Evolutionary conservation across 2,113 vertebrate genomes (phyloP).

Genomic region (Dryoscopus gambensis): DNA sequence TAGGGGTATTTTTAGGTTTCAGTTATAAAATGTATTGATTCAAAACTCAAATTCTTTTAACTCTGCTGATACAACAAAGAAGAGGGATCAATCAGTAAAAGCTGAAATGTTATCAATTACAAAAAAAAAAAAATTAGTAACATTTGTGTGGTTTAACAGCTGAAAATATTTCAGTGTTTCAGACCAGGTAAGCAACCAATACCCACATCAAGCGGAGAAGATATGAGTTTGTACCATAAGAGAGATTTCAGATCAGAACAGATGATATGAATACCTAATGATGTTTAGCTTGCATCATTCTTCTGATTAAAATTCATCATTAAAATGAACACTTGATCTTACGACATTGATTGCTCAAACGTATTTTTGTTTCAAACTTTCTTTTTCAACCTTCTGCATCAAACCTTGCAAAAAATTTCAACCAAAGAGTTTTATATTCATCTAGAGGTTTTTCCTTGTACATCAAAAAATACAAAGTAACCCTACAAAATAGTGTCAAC

Average conservation of each 20-base stretch:
- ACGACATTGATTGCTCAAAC: not conserved
- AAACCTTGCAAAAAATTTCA: not conserved
- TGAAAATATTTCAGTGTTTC: not conserved
- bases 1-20: not conserved
- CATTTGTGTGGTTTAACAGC: not conserved
- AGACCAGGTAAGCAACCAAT: not conserved
- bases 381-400: not conserved
- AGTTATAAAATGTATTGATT: not conserved
- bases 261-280: not conserved
- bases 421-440: not conserved
- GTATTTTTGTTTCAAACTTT: not conserved
- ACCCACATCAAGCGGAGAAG: not conserved
- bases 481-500: not conserved
- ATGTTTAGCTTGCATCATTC: not conserved
- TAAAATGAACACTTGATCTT: not conserved
- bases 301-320: not conserved
- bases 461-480: not conserved
- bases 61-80: not conserved
- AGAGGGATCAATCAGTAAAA: not conserved
- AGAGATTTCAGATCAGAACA: not conserved
- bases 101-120: not conserved
- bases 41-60: not conserved
- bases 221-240: not conserved
- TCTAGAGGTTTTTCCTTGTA: not conserved
- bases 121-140: not conserved